Conservation (phyloP, 2,113 vertebrate species). For the Alosa alosa region DNA sequence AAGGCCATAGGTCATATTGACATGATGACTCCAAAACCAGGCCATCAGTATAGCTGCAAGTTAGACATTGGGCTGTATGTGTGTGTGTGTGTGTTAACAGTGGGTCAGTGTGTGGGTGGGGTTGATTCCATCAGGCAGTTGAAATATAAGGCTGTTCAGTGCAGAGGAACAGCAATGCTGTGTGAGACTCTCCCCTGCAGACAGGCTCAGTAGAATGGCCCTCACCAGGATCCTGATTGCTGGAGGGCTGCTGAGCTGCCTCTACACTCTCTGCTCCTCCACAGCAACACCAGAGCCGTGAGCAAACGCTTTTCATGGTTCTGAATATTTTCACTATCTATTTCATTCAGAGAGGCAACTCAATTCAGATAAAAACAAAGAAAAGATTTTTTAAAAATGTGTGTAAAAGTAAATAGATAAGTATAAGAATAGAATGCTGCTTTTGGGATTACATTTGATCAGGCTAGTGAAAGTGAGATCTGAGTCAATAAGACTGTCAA, state of each 20-base stretch:
- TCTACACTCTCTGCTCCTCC: neutral
- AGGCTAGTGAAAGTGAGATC: too few species aligned
- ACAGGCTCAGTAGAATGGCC: neutral
- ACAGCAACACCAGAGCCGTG: neutral
- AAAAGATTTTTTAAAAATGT: too few species aligned
- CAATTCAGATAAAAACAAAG: too few species aligned
- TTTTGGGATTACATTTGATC: too few species aligned
- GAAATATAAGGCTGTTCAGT: neutral
- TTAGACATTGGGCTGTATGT: neutral
- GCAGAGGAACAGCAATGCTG: neutral
- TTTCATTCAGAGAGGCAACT: too few species aligned
- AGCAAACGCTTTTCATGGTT: neutral
- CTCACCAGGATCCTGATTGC: neutral
- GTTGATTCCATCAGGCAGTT: neutral
- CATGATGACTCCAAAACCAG: neutral
- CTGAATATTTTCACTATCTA: too few species aligned
- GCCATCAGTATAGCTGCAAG: neutral
- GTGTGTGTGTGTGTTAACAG: neutral
- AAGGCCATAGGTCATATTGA: neutral
- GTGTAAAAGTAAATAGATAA: too few species aligned
- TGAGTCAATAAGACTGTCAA: too few species aligned
- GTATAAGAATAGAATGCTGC: too few species aligned
- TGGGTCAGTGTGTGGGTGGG: neutral
- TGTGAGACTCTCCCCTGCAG: neutral
- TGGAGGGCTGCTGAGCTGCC: neutral